Evolutionary conservation across 2,797 vertebrate species (phyloP), one percentile per base, ranked within the genome.

Genomic region (Catharus ustulatus): DNA sequence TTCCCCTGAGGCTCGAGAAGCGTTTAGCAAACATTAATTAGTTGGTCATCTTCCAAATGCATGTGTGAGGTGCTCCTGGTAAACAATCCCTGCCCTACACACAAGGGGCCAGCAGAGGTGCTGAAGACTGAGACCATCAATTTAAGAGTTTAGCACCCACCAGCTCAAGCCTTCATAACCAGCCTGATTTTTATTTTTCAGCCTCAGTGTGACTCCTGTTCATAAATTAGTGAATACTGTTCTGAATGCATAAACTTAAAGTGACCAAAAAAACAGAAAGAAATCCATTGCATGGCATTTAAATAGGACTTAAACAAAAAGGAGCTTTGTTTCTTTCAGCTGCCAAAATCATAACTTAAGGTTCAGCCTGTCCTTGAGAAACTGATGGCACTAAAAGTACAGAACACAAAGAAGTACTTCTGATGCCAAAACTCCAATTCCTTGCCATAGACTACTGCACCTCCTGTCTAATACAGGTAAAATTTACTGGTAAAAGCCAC

Each of bases 11-110:
- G 92, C 83, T 75, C 2, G 0, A 0, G 0, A 81, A 89, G 90
- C 4, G 0, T 92, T 97, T 94, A 87, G 90, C 88, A 95, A 95
- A 95, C 94, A 93, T 91, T 94, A 95, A 95, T 95, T 95, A 96
- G 91, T 55, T 96, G 94, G 86, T 91, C 96, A 95, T 93, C 90
- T 94, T 96, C 94, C 95, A 96, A 94, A 90, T 1, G 42, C 24
- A 46, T n/a, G 54, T 83, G 71, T 95, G 92, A 97, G 74, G 75
- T 86, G 83, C 89, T 94, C 54, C 55, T 87, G 67, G 57, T 96
- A 94, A 91, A 94, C 68, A 88, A 76, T 89, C 89, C 62, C 67
- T 91, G 73, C 69, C 66, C 63, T 63, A 45, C 40, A 66, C 71
- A 89, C 77, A 49, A 91, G 63, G 64, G 76, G 42, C 84, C 75